A percentile compares a stretch with the other conserved stretches of the same genome.
Conservation (phyloP, 2,888 invertebrate species). For the Galeruca laticollis region DNA sequence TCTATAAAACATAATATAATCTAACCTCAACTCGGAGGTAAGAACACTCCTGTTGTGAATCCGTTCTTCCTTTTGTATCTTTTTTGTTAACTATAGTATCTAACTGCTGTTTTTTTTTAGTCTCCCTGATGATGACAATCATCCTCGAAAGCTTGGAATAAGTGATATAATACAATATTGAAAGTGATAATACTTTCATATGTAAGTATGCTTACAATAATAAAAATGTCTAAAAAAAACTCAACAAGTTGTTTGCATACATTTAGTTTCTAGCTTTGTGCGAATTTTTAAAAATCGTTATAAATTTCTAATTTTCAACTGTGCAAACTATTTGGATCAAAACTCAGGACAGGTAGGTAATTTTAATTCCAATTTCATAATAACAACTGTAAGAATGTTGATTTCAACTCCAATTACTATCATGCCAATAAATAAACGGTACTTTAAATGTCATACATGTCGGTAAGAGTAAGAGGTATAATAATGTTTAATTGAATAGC, state of each 20-base stretch:
- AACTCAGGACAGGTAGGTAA: neutral
- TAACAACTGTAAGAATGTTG: conserved; percentile 11
- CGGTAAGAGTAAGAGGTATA: neutral
- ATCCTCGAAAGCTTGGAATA: no score
- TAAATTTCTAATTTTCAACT: conserved; percentile 1
- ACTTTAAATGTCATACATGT: conserved; percentile 11
- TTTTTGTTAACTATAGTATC: no score
- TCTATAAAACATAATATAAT: no score
- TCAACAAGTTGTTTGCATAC: neutral
- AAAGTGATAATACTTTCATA: no score
- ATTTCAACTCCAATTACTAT: conserved; percentile 6
- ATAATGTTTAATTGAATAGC: neutral
- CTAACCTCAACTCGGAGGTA: no score
- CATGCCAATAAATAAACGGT: neutral
- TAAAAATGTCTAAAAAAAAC: no score
- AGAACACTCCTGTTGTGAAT: no score
- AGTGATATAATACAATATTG: no score
- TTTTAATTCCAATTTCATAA: conserved; percentile 14
- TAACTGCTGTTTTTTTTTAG: no score
- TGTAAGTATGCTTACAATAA: no score
- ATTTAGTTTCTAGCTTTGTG: neutral
- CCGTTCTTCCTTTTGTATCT: no score
- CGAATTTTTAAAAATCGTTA: neutral
- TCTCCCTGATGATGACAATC: no score
- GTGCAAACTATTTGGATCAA: neutral